Conservation (phyloP, 2,888 invertebrate genomes). For the Amitus sp. region DNA sequence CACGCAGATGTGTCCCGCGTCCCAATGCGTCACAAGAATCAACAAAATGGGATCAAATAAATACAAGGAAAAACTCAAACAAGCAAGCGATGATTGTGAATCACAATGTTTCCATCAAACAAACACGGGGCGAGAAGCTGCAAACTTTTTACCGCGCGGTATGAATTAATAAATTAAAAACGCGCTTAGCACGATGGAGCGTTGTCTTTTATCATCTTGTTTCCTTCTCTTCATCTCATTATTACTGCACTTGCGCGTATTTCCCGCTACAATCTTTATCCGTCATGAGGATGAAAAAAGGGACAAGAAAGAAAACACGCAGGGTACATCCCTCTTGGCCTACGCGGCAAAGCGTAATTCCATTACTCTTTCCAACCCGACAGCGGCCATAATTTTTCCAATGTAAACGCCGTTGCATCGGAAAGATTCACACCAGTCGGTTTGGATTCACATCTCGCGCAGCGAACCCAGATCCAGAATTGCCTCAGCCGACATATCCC, state of each 20-base stretch:
- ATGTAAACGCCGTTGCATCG: constrained; percentile 36
- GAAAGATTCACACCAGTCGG: constrained; percentile 27
- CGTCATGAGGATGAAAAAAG: constrained; percentile 13
- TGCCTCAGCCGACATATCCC: constrained; percentile 34
- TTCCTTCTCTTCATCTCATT: constrained; percentile 11
- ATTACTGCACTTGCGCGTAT: constrained; percentile 27
- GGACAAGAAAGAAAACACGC: neutral
- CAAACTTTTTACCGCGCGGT: neutral
- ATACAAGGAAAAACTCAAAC: neutral
- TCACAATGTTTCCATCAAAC: neutral
- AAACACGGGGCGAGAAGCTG: neutral
- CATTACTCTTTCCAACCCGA: constrained; percentile 25
- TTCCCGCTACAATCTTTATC: constrained; percentile 28
- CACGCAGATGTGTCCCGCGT: constrained; percentile 1
- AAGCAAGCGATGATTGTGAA: neutral
- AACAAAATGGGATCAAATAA: neutral
- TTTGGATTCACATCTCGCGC: constrained; percentile 29
- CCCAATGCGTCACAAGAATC: constrained; percentile 2
- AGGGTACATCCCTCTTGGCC: constrained; percentile 23
- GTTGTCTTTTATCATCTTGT: neutral
- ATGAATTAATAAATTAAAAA: neutral
- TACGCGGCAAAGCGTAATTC: constrained; percentile 21
- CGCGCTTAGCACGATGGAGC: neutral
- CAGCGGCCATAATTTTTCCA: constrained; percentile 30
- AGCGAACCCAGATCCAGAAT: constrained; percentile 20